Conservation (phyloP, 2,113 vertebrate genomes). For the Vireo altiloquus region DNA sequence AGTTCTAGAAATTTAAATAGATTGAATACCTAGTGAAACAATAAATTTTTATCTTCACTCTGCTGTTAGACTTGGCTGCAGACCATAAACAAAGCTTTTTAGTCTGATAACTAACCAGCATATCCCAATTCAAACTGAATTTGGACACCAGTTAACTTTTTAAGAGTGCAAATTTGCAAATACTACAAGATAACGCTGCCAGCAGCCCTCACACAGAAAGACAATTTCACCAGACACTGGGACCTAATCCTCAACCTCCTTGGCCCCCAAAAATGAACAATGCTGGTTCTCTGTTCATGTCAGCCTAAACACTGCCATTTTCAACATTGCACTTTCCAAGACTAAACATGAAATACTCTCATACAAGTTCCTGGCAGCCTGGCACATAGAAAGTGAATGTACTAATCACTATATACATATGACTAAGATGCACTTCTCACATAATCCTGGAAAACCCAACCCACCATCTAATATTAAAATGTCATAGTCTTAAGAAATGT, state of each 20-base stretch:
- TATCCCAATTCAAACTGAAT: not conserved
- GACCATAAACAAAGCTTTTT: not conserved
- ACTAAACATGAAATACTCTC: not conserved
- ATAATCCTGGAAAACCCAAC: not conserved
- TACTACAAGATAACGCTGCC: not conserved
- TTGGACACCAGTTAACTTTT: not conserved
- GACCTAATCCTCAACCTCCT: accelerated
- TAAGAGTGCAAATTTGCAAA: not conserved
- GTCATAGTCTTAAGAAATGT: not conserved
- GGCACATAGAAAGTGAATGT: not conserved
- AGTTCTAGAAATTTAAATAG: not conserved
- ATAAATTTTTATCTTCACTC: not conserved
- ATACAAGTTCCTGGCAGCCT: not conserved
- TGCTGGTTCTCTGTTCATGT: not conserved
- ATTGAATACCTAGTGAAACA: not conserved
- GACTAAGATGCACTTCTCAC: not conserved
- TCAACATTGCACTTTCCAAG: not conserved
- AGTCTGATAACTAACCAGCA: not conserved
- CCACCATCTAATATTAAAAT: not conserved
- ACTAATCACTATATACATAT: not conserved
- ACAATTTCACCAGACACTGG: accelerated
- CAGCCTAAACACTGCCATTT: not conserved
- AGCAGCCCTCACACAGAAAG: not conserved
- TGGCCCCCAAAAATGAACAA: accelerated
- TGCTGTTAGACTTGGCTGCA: not conserved